Conservation (phyloP, 1,140 invertebrate genomes). For the Drosophila mayri region DNA sequence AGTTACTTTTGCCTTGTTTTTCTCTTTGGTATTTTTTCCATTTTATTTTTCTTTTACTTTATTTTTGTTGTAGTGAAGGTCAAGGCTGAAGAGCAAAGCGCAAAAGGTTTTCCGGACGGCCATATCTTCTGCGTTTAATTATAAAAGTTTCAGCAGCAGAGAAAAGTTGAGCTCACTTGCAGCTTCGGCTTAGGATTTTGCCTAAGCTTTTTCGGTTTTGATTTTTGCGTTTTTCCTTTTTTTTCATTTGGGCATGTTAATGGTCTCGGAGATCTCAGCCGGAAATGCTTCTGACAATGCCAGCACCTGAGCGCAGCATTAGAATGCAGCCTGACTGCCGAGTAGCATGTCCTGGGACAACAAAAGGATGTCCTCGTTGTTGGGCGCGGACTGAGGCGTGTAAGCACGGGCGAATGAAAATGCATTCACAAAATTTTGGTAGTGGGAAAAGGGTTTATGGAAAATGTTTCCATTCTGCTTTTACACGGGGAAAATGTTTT, state of each 20-base stretch:
- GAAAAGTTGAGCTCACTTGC: slow-evolving; percentile 38
- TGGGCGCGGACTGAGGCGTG: slow-evolving; percentile 50
- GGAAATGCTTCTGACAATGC: slow-evolving; percentile 40
- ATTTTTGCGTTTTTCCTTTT: background rate
- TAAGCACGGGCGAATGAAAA: slow-evolving; percentile 54
- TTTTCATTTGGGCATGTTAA: slow-evolving; percentile 19
- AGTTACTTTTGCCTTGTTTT: slow-evolving; percentile 24
- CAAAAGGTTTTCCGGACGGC: slow-evolving; percentile 47
- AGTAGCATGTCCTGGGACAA: slow-evolving; percentile 33
- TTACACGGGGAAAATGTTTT: background rate
- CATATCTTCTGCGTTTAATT: slow-evolving; percentile 69
- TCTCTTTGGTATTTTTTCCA: background rate
- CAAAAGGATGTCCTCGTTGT: slow-evolving; percentile 64
- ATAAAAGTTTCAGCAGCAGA: slow-evolving; percentile 62
- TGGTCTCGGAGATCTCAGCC: slow-evolving; percentile 41
- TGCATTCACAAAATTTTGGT: slow-evolving; percentile 46
- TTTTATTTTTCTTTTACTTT: slow-evolving; percentile 1
- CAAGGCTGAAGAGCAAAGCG: slow-evolving; percentile 53
- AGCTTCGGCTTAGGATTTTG: slow-evolving; percentile 34
- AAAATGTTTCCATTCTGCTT: slow-evolving; percentile 16
- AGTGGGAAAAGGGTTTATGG: background rate
- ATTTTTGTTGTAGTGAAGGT: slow-evolving; percentile 36
- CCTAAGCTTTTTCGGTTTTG: slow-evolving; percentile 24
- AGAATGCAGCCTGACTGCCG: slow-evolving; percentile 2
- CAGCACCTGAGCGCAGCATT: slow-evolving; percentile 29